These are phyloP conservation scores for Syrmaticus mikado DNA, from an alignment of 2,113 vertebrate species.

Conservation along the genomic window DNA sequence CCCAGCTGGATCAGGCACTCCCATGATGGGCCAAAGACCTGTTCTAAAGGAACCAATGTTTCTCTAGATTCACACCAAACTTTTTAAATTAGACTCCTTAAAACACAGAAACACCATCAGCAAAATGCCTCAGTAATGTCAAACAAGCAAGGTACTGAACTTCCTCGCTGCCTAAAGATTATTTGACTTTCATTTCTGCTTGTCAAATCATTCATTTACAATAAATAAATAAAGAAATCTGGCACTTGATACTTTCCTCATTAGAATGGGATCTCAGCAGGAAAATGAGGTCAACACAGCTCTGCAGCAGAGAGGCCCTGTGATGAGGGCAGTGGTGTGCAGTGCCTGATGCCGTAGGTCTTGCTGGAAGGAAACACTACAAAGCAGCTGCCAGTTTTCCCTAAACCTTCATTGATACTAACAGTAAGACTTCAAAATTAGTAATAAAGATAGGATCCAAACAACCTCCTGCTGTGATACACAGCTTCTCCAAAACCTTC, in stretches of 20 bases:
- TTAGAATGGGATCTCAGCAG: neutral
- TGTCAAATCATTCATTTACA: conserved; percentile 25
- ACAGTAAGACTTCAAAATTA: neutral
- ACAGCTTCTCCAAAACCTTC: neutral
- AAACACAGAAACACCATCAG: neutral
- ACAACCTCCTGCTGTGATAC: neutral
- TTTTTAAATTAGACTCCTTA: neutral
- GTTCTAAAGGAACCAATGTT: neutral
- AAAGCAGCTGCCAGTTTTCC: neutral
- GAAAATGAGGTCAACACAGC: neutral
- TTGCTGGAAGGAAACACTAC: neutral
- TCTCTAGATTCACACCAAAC: neutral
- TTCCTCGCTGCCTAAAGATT: neutral
- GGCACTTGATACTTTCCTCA: neutral
- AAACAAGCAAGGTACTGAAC: neutral
- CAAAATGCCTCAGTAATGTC: neutral
- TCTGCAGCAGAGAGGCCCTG: neutral
- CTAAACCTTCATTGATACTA: neutral
- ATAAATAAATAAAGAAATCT: neutral
- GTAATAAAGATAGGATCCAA: neutral
- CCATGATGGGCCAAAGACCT: neutral
- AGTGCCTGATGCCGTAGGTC: neutral
- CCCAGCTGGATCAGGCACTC: neutral
- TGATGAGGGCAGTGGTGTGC: neutral
- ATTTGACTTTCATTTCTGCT: conserved; percentile 25